A percentile compares a stretch with the other conserved stretches of the same genome.
Evolutionary conservation across 2,113 vertebrate species (phyloP).

Genomic region (Tyrannus savana): DNA sequence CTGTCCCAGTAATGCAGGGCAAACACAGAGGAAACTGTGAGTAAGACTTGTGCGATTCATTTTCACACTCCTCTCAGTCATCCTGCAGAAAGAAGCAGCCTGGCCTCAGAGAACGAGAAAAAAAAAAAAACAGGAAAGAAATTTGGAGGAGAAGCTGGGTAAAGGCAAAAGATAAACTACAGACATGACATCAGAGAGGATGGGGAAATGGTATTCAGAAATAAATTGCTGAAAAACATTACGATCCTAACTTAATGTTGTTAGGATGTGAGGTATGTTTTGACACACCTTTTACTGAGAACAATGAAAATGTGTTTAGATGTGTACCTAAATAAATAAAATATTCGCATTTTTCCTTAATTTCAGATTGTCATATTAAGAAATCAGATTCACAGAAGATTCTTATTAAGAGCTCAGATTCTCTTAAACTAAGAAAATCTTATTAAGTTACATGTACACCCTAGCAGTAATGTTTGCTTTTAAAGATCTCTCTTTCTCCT

Average conservation of each 20-base stretch:
- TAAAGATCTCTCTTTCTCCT: constrained; percentile 54
- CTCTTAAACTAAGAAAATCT: constrained; percentile 30
- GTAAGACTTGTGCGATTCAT: neutral
- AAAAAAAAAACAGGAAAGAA: neutral
- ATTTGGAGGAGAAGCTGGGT: neutral
- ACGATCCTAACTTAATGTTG: neutral
- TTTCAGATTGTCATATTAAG: constrained; percentile 42
- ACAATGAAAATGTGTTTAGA: neutral
- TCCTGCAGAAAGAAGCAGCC: neutral
- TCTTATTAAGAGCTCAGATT: constrained; percentile 61
- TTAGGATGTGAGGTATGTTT: neutral
- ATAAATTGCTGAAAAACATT: neutral
- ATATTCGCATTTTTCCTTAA: neutral
- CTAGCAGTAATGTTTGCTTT: constrained; percentile 54
- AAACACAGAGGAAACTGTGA: constrained; percentile 1
- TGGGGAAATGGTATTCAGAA: neutral
- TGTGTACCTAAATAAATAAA: constrained; percentile 1
- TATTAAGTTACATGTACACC: constrained; percentile 42
- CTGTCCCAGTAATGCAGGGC: constrained; percentile 30
- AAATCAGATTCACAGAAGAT: constrained; percentile 18
- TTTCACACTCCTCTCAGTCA: constrained; percentile 26
- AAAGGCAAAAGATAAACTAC: neutral
- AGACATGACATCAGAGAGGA: neutral
- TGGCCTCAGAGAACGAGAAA: neutral
- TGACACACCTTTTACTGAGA: neutral